Base-by-base conservation (phyloP, 2,888 invertebrate species). In the Glaucopsyche alexis region DNA sequence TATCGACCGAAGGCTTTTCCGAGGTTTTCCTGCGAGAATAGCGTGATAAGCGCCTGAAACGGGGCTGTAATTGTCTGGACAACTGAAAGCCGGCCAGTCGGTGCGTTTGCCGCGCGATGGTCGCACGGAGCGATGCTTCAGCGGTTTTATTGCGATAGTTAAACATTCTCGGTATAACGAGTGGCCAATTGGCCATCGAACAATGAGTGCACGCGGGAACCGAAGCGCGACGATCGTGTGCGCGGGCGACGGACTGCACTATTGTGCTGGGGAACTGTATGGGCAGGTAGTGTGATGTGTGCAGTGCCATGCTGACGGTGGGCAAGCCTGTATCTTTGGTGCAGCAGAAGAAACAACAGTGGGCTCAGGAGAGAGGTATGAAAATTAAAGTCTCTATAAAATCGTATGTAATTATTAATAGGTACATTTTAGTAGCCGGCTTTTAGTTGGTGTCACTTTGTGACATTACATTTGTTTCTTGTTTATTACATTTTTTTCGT, bases 341-440 rank as follows among this genome's bases (percentile, higher is more conserved):
- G 82, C 97, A 98, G 93, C 95, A 96, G 91, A 98, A 98, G 91
- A 96, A 96, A 87, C 94, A 96, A 83, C 98, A 98, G 95, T 98
- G 98, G 98, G 98, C 97, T 80, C 95, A 94, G 88, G 98, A 98
- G 94, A 95, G 95, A 95, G 98, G 98, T 98, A 93, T 84, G 91
- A 90, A 29, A 29, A 29, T 4, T 29, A 3, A 2, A 29, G 4
- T 29, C 29, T 4, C 29, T 29, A 29, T 1, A 29, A 4, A 3
- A 29, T n/a, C n/a, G n/a, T 29, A 29, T 29, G 29, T 29, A 29
- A 29, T n/a, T n/a, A n/a, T n/a, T n/a, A n/a, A 29, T 29, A 29
- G 29, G 29, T 29, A 29, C 29, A 29, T 29, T 0, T 29, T 29
- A 29, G 29, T 29, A 29, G 29, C 29, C 1, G 29, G 29, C 29